These are phyloP conservation scores for Eristalis intricaria DNA, from an alignment of 2,888 invertebrate genomes.

Conservation along the genomic window DNA sequence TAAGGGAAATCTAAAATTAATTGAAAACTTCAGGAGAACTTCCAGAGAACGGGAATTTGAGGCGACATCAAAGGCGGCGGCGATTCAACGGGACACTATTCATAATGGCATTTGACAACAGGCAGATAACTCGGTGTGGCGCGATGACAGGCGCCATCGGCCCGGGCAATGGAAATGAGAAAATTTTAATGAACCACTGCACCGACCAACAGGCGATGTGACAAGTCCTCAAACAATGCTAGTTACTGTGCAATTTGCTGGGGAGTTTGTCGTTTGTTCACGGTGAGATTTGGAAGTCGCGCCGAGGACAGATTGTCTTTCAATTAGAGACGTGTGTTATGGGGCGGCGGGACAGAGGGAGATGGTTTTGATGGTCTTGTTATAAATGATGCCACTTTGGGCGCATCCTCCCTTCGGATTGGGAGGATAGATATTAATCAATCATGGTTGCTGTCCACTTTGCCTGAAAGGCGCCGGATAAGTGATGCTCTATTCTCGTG, in stretches of 20 bases:
- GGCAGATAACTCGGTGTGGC: neutral
- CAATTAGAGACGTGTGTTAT: neutral
- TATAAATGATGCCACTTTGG: neutral
- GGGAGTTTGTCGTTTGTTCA: neutral
- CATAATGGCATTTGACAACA: neutral
- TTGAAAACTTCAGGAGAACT: neutral
- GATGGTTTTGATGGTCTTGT: neutral
- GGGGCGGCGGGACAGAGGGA: neutral
- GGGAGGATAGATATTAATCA: neutral
- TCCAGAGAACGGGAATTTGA: neutral
- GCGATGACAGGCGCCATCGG: neutral
- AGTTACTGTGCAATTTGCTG: neutral
- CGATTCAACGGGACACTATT: neutral
- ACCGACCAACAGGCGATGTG: neutral
- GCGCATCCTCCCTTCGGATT: neutral
- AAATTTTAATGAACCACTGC: neutral
- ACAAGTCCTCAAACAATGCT: neutral
- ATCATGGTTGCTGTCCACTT: neutral
- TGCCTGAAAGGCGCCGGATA: neutral
- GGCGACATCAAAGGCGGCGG: neutral
- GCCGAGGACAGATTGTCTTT: neutral
- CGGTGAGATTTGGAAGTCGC: neutral
- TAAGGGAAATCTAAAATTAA: slow-evolving; percentile 3
- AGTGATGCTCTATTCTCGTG: neutral
- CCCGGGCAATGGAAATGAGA: neutral